Evolutionary conservation across 2,113 vertebrate species (phyloP), one percentile per base, ranked within the genome.

Genomic region (Sylvia atricapilla): DNA sequence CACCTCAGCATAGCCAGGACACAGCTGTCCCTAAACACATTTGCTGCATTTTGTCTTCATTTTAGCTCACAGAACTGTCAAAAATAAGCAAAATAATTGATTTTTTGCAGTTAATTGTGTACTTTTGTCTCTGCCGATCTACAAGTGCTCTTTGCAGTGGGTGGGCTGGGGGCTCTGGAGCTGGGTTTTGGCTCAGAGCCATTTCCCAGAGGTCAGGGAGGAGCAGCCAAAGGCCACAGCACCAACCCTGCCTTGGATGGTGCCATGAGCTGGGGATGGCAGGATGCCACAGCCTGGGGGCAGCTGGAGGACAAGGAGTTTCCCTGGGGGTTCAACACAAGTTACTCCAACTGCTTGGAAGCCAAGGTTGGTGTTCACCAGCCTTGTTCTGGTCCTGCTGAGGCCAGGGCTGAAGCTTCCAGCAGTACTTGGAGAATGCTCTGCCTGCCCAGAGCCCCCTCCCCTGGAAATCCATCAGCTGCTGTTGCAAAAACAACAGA

Each of bases 71-170:
- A 1, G 37, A 56, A 35, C 10, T 30, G 22, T 14, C 80, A 72
- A 27, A 86, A 89, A 30, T 16, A 62, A 66, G 9, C 9, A 75
- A 62, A 70, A 49, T 35, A 2, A 18, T 9, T 27, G 28, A 8
- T 3, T 24, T 77, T 79, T 79, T 43, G 4, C 13, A 62, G 47
- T 58, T 52, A 53, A 59, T 59, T 30, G 4, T 28, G 11, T 49
- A 1, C 7, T 33, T 18, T 63, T 5, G 17, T 12, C 1, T 0
- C 22, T 21, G 39, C 35, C 0, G 0, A 35, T 35, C 18, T 4
- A 2, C 8, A 43, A 30, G 4, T 33, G 33, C 24, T 31, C 43
- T 35, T 80, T 46, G 44, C 3, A 6, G 44, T 10, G 33, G 21
- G 21, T 43, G 41, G 14, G 52, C 50, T 27, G 41, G 44, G 31